Base-by-base conservation (phyloP, 2,888 invertebrate genomes). In the Mechanitis mazaeus region DNA sequence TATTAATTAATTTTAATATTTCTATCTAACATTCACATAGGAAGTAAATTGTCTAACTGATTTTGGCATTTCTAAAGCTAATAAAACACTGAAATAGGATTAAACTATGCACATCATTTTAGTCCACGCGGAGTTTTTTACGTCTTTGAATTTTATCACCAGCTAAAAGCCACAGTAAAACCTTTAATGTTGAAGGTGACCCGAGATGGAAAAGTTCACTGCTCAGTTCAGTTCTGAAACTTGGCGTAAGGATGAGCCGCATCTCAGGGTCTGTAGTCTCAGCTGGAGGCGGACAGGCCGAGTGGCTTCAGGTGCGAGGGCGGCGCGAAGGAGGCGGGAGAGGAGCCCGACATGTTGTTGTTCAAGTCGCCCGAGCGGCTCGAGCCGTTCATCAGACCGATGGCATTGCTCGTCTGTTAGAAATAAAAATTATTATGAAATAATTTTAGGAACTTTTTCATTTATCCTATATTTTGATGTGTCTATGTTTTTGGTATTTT, bases 281-380 rank as follows among this genome's bases (percentile, higher is more conserved):
- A 93, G 92, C 93, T 93, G 78, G 92, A 90, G 78, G 93, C 92
- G 0, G 92, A 92, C 54, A 93, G 85, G 60, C 92, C 92, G 63
- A 93, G 90, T 63, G 92, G 90, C 74, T 91, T 89, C 75, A 91
- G 89, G 82, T 92, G 92, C 72, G 91, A 83, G 65, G 92, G 92
- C 1, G 91, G 81, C 62, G 79, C 74, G 76, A 86, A 87, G 45
- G 86, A 76, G 28, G 88, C 87, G 54, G 88, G 81, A 33, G 86
- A 86, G 66, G 92, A 79, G 68, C 88, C 92, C 20, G 93, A 92
- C 93, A 93, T 93, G 84, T 93, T 93, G 87, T 93, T 93, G 89
- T 93, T 93, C 71, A 93, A 81, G 78, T 93, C 93, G n/a, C 93
- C 93, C 58, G 92, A 84, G 62, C 87, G 78, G 65, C 83, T 76